Percentiles rank a stretch among this genome's conserved stretches.
These are phyloP conservation scores for Glaucomys volans DNA, from an alignment of 2,113 vertebrate genomes.

Conservation along the genomic window DNA sequence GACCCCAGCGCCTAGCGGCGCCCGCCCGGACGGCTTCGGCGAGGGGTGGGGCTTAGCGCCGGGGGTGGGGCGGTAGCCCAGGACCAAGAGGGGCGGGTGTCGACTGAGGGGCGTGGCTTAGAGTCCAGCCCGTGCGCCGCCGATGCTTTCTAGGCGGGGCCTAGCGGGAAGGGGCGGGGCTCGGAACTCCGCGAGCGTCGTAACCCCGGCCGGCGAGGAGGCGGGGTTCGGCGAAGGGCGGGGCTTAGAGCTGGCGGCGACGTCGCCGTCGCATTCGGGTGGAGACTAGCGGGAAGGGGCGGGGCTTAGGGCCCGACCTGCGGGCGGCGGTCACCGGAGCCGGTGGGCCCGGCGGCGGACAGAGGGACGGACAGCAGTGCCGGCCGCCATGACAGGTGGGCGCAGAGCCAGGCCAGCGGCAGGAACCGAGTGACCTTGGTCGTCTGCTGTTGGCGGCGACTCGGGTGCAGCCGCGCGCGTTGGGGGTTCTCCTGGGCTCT, in stretches of 20 bases:
- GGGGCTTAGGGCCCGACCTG: neutral
- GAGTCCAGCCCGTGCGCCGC: fast-evolving
- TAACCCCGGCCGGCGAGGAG: neutral
- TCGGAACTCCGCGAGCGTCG: too few relatives aligned
- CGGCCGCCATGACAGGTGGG: constrained; percentile 80
- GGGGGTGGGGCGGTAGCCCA: too few relatives aligned
- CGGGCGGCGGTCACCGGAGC: neutral
- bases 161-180: neutral
- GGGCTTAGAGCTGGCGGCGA: neutral
- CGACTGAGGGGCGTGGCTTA: neutral
- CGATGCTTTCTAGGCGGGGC: neutral
- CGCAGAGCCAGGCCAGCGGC: neutral
- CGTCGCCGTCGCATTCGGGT: neutral
- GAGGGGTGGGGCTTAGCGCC: neutral
- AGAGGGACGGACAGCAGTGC: neutral
- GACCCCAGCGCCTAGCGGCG: too few relatives aligned
- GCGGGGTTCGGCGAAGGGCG: neutral
- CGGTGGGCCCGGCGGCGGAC: neutral
- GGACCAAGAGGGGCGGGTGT: neutral
- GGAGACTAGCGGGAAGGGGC: neutral
- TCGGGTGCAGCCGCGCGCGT: neutral
- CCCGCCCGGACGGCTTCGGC: fast-evolving
- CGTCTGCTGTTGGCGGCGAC: neutral
- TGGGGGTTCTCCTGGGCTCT: neutral
- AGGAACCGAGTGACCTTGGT: constrained; percentile 56